phyloP scores from a whole-genome alignment of 2,888 invertebrate species.

The Invenusta paracnida region DNA sequence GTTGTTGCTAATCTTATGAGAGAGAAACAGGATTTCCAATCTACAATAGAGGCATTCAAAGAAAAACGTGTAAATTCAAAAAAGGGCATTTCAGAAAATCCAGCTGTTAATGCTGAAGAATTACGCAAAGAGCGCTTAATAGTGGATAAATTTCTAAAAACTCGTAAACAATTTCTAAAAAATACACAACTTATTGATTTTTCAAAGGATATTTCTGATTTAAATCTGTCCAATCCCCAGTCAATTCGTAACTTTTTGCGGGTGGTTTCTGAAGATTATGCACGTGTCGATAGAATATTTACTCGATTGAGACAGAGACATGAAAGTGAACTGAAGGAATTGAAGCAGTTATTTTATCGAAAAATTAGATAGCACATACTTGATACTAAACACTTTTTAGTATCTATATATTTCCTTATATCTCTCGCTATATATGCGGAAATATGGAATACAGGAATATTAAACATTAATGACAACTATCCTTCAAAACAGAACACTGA shows the following conservation, averaged over 20 bases:
- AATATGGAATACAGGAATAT: no score
- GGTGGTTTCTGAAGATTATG: background rate
- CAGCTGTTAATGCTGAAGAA: background rate
- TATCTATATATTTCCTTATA: no score
- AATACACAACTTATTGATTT: background rate
- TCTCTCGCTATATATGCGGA: no score
- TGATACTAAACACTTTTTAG: no score
- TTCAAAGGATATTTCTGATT: background rate
- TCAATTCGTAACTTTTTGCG: background rate
- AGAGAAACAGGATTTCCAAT: background rate
- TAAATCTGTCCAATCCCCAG: background rate
- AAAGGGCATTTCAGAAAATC: background rate
- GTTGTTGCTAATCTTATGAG: background rate
- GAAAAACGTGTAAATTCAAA: background rate
- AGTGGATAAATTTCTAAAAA: background rate
- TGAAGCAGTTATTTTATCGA: no score
- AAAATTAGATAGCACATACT: no score
- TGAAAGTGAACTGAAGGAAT: no score
- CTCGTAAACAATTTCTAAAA: background rate
- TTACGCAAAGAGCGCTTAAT: background rate
- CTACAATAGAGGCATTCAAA: background rate
- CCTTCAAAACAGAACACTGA: no score
- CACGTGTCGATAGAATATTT: no score
- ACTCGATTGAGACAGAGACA: no score
- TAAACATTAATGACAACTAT: no score